phyloP scores from a whole-genome alignment of 1,140 invertebrate species.

The Bombus confusus region DNA sequence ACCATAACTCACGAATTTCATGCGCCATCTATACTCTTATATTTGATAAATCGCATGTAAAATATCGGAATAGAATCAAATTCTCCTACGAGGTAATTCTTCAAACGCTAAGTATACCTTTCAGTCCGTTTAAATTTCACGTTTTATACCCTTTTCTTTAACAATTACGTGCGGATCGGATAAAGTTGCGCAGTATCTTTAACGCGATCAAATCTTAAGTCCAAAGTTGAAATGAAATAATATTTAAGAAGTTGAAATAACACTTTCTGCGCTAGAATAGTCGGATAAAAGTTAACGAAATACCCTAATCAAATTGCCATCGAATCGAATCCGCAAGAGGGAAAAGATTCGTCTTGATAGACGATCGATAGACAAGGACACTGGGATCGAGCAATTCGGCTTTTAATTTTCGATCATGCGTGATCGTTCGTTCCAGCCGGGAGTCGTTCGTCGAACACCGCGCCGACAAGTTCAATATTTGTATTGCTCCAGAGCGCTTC shows the following conservation, averaged over 20 bases:
- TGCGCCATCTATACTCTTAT: background rate
- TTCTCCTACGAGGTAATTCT: no score
- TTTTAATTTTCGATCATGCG: background rate
- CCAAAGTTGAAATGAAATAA: no score
- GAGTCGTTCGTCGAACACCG: slow-evolving; percentile 69
- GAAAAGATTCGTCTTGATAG: background rate
- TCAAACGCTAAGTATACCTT: no score
- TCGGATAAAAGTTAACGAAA: no score
- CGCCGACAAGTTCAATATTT: slow-evolving; percentile 72
- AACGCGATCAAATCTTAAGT: no score
- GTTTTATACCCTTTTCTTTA: no score
- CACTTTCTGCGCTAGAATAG: no score
- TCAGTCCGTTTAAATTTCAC: no score
- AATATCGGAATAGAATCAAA: background rate
- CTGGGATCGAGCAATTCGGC: background rate
- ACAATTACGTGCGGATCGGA: no score
- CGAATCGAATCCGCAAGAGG: background rate
- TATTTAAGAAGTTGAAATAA: no score
- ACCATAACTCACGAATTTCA: background rate
- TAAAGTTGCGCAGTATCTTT: no score
- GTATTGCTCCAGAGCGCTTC: slow-evolving; percentile 61
- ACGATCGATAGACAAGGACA: background rate
- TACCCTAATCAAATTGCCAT: background rate
- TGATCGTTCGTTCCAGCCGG: slow-evolving; percentile 35
- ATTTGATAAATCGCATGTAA: background rate